Evolutionary conservation across 2,888 invertebrate genomes (phyloP), one percentile per base, ranked within the genome.

Genomic region (Cerastoderma edule): DNA sequence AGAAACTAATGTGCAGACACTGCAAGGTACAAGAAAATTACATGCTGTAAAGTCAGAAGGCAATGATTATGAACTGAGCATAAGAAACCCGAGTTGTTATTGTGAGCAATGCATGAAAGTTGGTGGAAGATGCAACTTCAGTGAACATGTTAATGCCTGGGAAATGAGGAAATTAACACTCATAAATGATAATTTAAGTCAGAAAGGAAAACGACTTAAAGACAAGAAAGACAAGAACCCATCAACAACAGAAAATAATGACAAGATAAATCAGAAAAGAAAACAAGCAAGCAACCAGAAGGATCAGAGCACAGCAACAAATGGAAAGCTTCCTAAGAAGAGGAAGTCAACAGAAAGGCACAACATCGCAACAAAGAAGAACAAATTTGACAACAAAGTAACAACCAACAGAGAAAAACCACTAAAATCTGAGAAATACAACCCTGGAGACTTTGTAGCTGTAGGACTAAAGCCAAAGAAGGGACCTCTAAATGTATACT

Each of bases 391-490:
- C 16, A 10, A 64, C 1, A 35, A 70, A 24, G 33, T 33, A 70
- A 33, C 53, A 64, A 63, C 70, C n/a, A 22, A 57, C 19, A 67
- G 48, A 56, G 66, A 66, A 27, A 66, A 39, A 39, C 44, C 4
- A 6, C 22, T 19, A 32, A 32, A 8, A 48, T 53, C 66, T 10
- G 8, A 39, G 35, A 35, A 64, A 64, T 64, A 44, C 64, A 10
- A 64, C 44, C 19, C 64, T 44, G 70, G 70, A 13, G 54, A 57
- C 46, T 74, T 74, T 66, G 66, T 75, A 56, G 66, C 75, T 30
- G 75, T 70, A 35, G 69, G 70, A 16, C 75, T 75, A 22, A 68
- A 74, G 33, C 74, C 74, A 22, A 68, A 32, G 30, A 74, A 74
- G 48, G 74, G 74, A 46, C 68, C 74, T 33, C 53, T 69, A 8